Evolutionary conservation across 2,113 vertebrate genomes (phyloP), one percentile per base, ranked within the genome.

Genomic region (Vicugna pacos): DNA sequence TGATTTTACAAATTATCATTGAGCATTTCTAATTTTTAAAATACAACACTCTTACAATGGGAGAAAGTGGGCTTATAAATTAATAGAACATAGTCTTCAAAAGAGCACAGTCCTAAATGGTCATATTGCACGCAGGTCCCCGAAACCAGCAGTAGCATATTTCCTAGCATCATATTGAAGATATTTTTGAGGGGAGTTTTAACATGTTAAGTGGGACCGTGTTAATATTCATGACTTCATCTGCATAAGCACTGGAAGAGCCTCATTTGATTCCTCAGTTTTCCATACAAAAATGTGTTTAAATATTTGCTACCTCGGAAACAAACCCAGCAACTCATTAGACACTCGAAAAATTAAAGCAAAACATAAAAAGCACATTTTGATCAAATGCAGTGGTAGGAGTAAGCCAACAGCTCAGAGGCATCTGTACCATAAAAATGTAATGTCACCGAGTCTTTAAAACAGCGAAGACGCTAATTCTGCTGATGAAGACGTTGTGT

Each of bases 401-500:
- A 98, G 89, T 69, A 91, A 94, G 90, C 97, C 91, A 80, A 94
- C n/a, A 94, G 94, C 88, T 97, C 97, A 89, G 88, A 96, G 97
- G 98, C 97, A 56, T 97, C 87, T 48, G 92, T 77, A 81, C 72
- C 67, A 19, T 95, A 96, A 98, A 98, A 97, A 97, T 56, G 80
- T 91, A 98, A 94, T 95, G 98, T 97, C 98, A 97, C 98, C 97
- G 97, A 97, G 98, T 96, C 97, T 87, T 93, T 70, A 96, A 97
- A 96, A 95, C 98, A 98, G 98, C 81, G 96, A 98, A 98, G 98
- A 98, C 98, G 98, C 98, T 98, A 98, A 98, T 99, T 99, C 98
- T 99, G 98, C 99, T 99, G 99, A 99, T 99, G 98, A 99, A 99
- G 99, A 99, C 98, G 98, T 99, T 98, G 99, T 98, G 97, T 97